Evolutionary conservation across 2,797 vertebrate genomes (phyloP).

Genomic region (Paramormyrops hopkinsi): DNA sequence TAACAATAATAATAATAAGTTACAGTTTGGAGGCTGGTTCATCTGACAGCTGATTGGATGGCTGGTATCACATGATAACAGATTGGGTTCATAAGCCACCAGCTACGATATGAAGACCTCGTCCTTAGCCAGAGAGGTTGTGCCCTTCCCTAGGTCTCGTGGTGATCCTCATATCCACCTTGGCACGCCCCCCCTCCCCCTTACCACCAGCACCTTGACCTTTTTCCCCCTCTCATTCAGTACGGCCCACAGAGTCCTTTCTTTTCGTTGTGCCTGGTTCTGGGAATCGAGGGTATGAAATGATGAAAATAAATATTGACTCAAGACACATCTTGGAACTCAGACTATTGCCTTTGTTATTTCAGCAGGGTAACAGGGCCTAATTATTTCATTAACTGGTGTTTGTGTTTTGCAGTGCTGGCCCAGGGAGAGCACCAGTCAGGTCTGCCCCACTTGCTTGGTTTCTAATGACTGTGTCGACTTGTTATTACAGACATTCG

Average conservation of each 20-base stretch:
- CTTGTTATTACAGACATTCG: conserved; percentile 15
- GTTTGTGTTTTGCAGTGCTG: conserved; percentile 4
- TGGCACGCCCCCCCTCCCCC: neutral
- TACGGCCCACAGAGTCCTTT: neutral
- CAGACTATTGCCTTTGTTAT: conserved; percentile 7
- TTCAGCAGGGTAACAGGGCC: conserved; percentile 11
- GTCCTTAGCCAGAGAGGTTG: neutral
- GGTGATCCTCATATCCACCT: neutral
- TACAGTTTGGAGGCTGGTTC: neutral
- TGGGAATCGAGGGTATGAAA: neutral
- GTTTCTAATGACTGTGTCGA: conserved; percentile 14
- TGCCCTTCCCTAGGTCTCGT: neutral
- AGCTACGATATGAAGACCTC: neutral
- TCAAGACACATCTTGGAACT: conserved; percentile 9
- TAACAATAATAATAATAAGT: neutral
- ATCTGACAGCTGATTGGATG: neutral
- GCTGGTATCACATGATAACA: neutral
- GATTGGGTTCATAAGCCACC: neutral
- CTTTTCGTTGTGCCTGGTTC: conserved; percentile 2
- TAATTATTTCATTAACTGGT: conserved; percentile 25
- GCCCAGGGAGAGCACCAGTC: neutral
- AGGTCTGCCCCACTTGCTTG: neutral
- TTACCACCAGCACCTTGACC: neutral
- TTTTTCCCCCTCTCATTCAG: neutral
- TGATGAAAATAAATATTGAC: conserved; percentile 16